phyloP scores from a whole-genome alignment of 2,888 invertebrate species.

The Cosmopolites sordidus region DNA sequence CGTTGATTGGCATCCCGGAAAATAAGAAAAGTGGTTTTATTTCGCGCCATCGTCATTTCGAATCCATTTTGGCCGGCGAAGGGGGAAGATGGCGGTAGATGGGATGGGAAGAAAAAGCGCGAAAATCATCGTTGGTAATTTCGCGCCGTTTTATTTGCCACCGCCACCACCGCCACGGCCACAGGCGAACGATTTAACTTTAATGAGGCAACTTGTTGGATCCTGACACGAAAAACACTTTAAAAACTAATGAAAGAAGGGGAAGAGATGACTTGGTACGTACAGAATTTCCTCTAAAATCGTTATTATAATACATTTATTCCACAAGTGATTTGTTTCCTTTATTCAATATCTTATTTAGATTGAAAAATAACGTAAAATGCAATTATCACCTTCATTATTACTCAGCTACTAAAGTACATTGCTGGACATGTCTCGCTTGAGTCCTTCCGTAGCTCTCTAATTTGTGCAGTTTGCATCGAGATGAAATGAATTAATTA shows the following conservation, averaged over 20 bases:
- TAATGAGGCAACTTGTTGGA: constrained; percentile 26
- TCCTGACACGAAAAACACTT: constrained; percentile 19
- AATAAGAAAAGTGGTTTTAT: not conserved
- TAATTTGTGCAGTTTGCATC: no score
- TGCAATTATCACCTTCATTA: no score
- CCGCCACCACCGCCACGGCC: constrained; percentile 2
- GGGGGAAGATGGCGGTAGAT: not conserved
- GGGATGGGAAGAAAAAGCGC: not conserved
- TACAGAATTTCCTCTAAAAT: no score
- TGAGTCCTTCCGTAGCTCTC: no score
- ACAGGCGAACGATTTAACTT: constrained; percentile 26
- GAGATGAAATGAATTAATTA: no score
- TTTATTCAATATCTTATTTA: no score
- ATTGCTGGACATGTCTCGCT: no score
- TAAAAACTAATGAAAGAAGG: not conserved
- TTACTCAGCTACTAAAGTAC: no score
- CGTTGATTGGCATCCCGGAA: not conserved
- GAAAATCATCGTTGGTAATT: constrained; percentile 25
- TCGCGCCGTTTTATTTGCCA: constrained; percentile 23
- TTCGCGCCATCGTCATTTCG: no score
- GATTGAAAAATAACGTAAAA: no score
- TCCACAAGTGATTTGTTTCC: no score
- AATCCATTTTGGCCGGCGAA: not conserved
- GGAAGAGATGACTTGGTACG: not conserved
- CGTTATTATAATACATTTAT: no score